Conservation (phyloP, 1,140 invertebrate species). For the Heliconius melpomene region DNA sequence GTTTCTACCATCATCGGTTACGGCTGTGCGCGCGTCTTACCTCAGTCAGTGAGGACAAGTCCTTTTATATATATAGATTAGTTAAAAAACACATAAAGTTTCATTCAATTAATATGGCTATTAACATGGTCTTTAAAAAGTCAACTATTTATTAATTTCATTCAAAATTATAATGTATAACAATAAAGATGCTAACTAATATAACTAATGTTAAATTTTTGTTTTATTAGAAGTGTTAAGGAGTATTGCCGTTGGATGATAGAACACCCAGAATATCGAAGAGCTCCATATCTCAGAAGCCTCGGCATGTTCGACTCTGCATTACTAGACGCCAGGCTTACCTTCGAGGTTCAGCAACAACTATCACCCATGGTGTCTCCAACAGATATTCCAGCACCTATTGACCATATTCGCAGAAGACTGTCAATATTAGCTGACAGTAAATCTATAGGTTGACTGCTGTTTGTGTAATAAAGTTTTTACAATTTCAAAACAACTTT, state of each 20-base stretch:
- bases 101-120: no score
- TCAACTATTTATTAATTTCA: neutral
- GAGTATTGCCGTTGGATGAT: constrained; percentile 81
- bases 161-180: no score
- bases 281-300: constrained; percentile 72
- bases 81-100: no score
- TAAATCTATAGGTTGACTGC: neutral
- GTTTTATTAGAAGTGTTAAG: constrained; percentile 70
- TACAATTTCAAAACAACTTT: neutral
- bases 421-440: constrained; percentile 56
- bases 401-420: constrained; percentile 58
- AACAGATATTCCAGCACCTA: constrained; percentile 47
- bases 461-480: neutral
- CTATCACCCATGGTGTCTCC: constrained; percentile 36
- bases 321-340: constrained; percentile 64
- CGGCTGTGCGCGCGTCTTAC: no score
- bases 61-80: no score
- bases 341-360: constrained; percentile 54
- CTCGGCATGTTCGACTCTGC: constrained; percentile 71
- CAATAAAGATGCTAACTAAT: no score
- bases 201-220: neutral
- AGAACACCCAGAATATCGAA: constrained; percentile 72
- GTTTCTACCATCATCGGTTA: no score
- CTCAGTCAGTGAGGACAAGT: no score
- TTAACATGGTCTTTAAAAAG: neutral